These are phyloP conservation scores for Archivesica marissinica DNA, from an alignment of 1,140 invertebrate species.

Conservation along the genomic window DNA sequence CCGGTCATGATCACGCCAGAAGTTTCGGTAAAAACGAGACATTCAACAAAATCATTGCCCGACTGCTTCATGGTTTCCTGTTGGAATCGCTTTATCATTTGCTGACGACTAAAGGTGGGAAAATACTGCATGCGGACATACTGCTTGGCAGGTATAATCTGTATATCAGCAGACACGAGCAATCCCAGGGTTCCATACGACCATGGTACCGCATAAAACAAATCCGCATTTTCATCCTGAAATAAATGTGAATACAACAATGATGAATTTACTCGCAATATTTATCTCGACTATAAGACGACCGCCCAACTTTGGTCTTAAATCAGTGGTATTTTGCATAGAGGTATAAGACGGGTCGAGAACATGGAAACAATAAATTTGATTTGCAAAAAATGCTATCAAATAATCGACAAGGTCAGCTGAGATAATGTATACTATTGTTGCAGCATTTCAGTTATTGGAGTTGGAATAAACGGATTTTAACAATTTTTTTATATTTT, in stretches of 20 bases:
- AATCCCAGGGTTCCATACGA: conserved; percentile 95
- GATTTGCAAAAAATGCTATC: no score
- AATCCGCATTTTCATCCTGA: conserved; percentile 88
- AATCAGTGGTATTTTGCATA: no score
- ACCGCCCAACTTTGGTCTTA: no score
- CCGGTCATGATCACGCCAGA: conserved; percentile 91
- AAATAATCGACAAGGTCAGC: no score
- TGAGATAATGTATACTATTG: no score
- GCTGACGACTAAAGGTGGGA: conserved; percentile 86
- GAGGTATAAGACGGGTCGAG: no score
- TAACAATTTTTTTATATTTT: no score
- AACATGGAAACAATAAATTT: no score
- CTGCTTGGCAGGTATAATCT: conserved; percentile 89
- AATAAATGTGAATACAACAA: conserved; percentile 20
- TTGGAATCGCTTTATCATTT: conserved; percentile 84
- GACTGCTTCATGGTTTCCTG: conserved; percentile 85
- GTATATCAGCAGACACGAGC: conserved; percentile 90
- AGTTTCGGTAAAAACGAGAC: conserved; percentile 88
- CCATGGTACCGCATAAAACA: conserved; percentile 93
- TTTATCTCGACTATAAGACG: no score
- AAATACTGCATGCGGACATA: conserved; percentile 88
- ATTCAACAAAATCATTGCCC: conserved; percentile 91
- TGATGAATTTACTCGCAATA: no score
- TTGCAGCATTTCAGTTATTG: no score
- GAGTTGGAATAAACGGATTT: no score